phyloP scores from a whole-genome alignment of 2,797 vertebrate genomes.

The Erethizon dorsatum region DNA sequence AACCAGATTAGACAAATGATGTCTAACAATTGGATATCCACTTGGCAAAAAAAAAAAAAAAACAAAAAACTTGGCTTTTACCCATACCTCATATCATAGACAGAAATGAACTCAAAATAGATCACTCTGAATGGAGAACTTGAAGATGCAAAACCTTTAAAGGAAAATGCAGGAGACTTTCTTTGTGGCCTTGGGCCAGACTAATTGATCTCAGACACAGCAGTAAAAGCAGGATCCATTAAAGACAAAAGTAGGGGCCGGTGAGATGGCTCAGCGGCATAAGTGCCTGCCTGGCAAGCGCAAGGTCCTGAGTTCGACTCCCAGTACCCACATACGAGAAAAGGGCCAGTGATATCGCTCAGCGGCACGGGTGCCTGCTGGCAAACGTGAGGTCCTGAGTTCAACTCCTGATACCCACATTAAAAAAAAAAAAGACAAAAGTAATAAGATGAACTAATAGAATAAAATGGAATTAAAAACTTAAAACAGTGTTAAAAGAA shows the following conservation, averaged over 20 bases:
- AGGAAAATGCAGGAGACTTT: neutral
- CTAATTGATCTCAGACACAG: neutral
- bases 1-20: neutral
- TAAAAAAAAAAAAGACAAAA: neutral
- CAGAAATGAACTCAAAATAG: neutral
- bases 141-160: neutral
- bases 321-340: too few relatives aligned
- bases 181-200: neutral
- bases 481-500: constrained; percentile 11
- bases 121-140: constrained; percentile 5
- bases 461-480: neutral
- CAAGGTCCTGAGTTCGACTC: too few relatives aligned
- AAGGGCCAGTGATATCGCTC: too few relatives aligned
- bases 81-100: neutral
- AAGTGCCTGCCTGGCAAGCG: too few relatives aligned
- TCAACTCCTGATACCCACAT: too few relatives aligned
- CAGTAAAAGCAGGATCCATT: neutral
- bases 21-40: neutral
- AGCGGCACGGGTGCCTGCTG: too few relatives aligned
- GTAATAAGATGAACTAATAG: neutral
- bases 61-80: neutral
- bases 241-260: neutral
- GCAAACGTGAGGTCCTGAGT: too few relatives aligned
- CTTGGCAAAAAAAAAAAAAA: neutral
- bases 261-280: too few relatives aligned